Conservation (phyloP, 2,888 invertebrate species). For the Artemia sinica region DNA sequence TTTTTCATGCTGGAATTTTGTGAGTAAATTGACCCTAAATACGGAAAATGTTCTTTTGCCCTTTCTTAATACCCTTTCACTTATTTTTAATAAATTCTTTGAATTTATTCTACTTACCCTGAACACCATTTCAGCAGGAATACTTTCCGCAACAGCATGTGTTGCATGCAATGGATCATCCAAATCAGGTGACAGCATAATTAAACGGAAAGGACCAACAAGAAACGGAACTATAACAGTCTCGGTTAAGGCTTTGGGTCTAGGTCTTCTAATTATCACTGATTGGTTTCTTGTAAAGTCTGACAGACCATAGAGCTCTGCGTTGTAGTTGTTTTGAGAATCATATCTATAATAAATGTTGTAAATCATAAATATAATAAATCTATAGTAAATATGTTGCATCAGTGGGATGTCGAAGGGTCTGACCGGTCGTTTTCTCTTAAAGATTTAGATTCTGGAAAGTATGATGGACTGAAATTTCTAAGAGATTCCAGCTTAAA, state of each 20-base stretch:
- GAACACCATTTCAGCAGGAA: neutral
- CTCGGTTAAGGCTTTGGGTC: neutral
- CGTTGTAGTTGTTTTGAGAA: neutral
- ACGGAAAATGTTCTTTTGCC: no score
- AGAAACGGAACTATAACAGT: neutral
- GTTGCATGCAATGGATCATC: neutral
- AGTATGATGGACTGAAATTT: no score
- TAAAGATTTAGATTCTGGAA: no score
- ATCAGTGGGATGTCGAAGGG: no score
- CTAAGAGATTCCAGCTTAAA: no score
- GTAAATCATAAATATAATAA: no score
- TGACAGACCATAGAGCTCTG: neutral
- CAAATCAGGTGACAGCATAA: constrained; percentile 1
- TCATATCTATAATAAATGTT: neutral
- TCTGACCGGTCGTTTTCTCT: no score
- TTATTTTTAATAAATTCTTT: no score
- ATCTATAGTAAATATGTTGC: no score
- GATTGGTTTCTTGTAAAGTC: neutral
- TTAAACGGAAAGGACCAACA: neutral
- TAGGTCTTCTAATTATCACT: neutral
- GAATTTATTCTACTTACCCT: neutral
- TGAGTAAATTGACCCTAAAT: no score
- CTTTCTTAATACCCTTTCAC: no score
- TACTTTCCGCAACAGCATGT: neutral
- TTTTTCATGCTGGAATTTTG: no score